Percentiles rank a stretch among this genome's conserved stretches.
These are phyloP conservation scores for Hemaris fuciformis DNA, from an alignment of 2,888 invertebrate species.

Conservation along the genomic window DNA sequence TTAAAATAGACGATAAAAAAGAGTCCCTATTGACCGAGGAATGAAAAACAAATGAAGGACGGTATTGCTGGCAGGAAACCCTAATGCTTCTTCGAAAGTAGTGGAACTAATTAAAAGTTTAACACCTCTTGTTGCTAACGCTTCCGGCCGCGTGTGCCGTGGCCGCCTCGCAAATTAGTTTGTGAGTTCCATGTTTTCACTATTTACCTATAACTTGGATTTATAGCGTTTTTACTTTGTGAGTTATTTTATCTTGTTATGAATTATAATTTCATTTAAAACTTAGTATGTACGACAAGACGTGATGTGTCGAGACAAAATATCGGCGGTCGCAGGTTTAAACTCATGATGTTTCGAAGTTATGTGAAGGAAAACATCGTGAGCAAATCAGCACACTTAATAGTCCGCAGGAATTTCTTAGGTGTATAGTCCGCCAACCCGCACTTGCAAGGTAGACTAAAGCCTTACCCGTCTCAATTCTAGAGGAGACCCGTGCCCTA, in stretches of 20 bases:
- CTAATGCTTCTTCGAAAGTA: conserved; percentile 65
- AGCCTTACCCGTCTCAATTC: too few species aligned
- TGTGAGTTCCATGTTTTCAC: conserved; percentile 40
- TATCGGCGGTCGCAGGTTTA: too few species aligned
- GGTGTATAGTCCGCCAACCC: too few species aligned
- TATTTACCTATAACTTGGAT: conserved; percentile 26
- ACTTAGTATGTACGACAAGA: too few species aligned
- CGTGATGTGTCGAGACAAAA: too few species aligned
- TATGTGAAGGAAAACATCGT: too few species aligned
- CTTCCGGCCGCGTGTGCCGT: conserved; percentile 44
- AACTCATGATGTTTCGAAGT: too few species aligned
- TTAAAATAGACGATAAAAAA: not conserved
- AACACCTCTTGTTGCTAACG: conserved; percentile 63
- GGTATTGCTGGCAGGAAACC: conserved; percentile 46
- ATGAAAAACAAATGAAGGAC: conserved; percentile 49
- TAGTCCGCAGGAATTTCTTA: too few species aligned
- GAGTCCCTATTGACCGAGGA: conserved; percentile 31
- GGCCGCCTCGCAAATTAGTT: conserved; percentile 51
- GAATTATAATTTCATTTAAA: not conserved
- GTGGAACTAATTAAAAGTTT: conserved; percentile 74
- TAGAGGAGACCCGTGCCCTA: too few species aligned
- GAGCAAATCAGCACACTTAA: too few species aligned
- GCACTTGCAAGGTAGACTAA: too few species aligned
- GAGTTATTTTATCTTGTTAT: not conserved
- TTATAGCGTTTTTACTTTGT: not conserved